Conservation (phyloP, 2,888 invertebrate species). For the Brenthis hecate region DNA sequence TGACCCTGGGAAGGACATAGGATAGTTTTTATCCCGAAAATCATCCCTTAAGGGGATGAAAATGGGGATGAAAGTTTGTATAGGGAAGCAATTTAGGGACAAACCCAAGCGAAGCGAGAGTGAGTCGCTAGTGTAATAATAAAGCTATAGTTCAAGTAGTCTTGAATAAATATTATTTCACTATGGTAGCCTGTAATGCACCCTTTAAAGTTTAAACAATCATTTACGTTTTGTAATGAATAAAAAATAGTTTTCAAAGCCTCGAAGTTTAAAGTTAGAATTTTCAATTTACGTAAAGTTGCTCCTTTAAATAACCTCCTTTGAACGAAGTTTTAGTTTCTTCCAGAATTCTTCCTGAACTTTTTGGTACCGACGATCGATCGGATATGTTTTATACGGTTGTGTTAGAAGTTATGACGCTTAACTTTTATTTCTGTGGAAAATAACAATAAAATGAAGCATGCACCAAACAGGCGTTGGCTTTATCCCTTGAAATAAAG, state of each 20-base stretch:
- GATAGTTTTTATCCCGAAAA: too few species aligned
- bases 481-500: too few species aligned
- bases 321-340: conserved; percentile 19
- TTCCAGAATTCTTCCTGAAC: conserved; percentile 10
- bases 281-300: conserved; percentile 21
- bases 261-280: conserved; percentile 19
- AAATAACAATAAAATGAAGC: conserved; percentile 2
- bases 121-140: too few species aligned
- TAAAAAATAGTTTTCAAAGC: conserved; percentile 23
- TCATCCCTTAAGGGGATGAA: too few species aligned
- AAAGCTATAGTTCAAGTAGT: too few species aligned
- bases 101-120: too few species aligned
- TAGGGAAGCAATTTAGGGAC: too few species aligned
- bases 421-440: neutral
- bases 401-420: neutral
- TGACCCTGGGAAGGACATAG: too few species aligned
- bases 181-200: neutral
- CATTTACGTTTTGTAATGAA: conserved; percentile 13
- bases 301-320: conserved; percentile 21
- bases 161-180: too few species aligned
- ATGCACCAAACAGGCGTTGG: too few species aligned
- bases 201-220: conserved; percentile 6
- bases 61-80: too few species aligned
- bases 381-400: conserved; percentile 7
- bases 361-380: conserved; percentile 6